Conservation (phyloP, 1,140 invertebrate genomes). For the Camponotus floridanus region DNA sequence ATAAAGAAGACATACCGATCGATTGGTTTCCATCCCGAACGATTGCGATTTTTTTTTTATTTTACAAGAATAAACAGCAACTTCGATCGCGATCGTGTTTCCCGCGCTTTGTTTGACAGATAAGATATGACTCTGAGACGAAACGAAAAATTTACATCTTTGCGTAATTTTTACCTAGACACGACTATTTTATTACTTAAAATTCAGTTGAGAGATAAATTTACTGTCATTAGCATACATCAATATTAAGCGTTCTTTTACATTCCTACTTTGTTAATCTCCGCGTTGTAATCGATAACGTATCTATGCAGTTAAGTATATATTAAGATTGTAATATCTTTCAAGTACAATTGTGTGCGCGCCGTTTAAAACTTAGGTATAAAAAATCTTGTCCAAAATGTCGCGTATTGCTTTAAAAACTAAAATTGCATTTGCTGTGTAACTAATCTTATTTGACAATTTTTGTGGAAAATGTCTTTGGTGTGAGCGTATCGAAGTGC, state of each 20-base stretch:
- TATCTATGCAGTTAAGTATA: conserved; percentile 11
- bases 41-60: neutral
- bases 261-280: neutral
- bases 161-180: neutral
- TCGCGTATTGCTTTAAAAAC: conserved; percentile 8
- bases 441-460: neutral
- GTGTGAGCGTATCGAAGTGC: conserved; percentile 1
- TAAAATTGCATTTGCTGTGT: conserved; percentile 19
- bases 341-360: conserved; percentile 31
- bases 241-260: neutral
- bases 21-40: conserved; percentile 27
- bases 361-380: neutral
- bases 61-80: conserved; percentile 9
- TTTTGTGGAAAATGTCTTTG: conserved; percentile 40
- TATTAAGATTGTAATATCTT: conserved; percentile 18
- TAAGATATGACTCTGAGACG: neutral
- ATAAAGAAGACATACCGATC: conserved; percentile 18
- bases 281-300: conserved; percentile 7
- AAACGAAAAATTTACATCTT: conserved; percentile 7
- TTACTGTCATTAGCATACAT: conserved; percentile 1
- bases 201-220: neutral
- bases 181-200: neutral
- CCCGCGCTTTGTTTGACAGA: neutral
- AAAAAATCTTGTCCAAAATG: conserved; percentile 1
- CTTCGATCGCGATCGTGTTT: neutral